A percentile compares a stretch with the other conserved stretches of the same genome.
Conservation (phyloP, 2,797 vertebrate genomes). For the Characodon lateralis region DNA sequence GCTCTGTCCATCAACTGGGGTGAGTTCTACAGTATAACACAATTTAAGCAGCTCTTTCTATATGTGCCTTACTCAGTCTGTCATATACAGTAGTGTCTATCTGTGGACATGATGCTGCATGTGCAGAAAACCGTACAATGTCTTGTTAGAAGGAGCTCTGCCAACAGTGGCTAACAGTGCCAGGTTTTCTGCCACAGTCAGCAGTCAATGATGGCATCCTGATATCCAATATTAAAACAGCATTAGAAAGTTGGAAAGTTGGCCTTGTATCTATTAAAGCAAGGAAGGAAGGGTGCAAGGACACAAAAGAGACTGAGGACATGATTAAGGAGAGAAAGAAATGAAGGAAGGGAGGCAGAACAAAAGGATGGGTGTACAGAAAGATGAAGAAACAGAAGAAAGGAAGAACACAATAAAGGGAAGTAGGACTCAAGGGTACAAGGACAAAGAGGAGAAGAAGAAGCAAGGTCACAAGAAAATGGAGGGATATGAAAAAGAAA, state of each 20-base stretch:
- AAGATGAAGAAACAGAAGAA: background rate
- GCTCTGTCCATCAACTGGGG: background rate
- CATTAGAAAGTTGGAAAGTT: background rate
- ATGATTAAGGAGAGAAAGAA: background rate
- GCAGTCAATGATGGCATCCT: background rate
- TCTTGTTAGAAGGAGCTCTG: constrained; percentile 1
- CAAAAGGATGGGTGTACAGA: background rate
- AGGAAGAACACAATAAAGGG: background rate
- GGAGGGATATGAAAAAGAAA: background rate
- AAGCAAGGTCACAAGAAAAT: background rate
- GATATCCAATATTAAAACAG: background rate
- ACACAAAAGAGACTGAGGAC: background rate
- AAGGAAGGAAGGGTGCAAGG: background rate
- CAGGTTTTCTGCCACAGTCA: background rate
- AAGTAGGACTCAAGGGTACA: too few relatives aligned
- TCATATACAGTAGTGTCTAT: constrained; percentile 3
- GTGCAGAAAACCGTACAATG: background rate
- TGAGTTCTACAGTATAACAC: background rate
- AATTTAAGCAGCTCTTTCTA: background rate
- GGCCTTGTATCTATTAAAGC: background rate
- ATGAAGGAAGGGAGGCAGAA: background rate
- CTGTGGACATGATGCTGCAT: constrained; percentile 12
- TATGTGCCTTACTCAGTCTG: background rate
- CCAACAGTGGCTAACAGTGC: background rate
- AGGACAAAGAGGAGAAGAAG: background rate